These are phyloP conservation scores for Monopis laevigella DNA, from an alignment of 2,888 invertebrate species.

Conservation along the genomic window DNA sequence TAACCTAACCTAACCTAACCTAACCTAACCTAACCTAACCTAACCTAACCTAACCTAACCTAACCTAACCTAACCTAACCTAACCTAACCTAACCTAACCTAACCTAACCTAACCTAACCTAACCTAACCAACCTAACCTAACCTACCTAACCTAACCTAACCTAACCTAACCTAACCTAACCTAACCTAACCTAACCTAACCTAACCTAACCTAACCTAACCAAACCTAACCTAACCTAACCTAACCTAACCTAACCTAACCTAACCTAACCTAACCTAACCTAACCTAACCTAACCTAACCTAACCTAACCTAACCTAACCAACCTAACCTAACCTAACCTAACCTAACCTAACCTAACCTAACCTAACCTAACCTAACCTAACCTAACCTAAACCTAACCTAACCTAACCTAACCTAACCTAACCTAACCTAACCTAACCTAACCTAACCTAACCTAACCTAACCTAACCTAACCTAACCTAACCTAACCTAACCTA, in stretches of 20 bases:
- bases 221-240: conserved; percentile 23
- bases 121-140: no score
- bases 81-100: conserved; percentile 21
- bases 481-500: conserved; percentile 16
- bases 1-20: conserved; percentile 14
- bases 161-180: conserved; percentile 24
- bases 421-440: conserved; percentile 21
- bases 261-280: conserved; percentile 23
- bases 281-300: conserved; percentile 23
- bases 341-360: conserved; percentile 16
- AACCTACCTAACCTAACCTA: conserved; percentile 21
- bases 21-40: conserved; percentile 15
- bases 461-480: conserved; percentile 17
- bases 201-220: conserved; percentile 22
- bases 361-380: conserved; percentile 16
- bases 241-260: conserved; percentile 24
- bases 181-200: conserved; percentile 23
- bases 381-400: conserved; percentile 12
- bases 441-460: conserved; percentile 20
- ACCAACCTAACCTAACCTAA: conserved; percentile 12
- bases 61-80: conserved; percentile 15
- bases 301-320: conserved; percentile 19
- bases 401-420: conserved; percentile 10
- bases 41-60: conserved; percentile 12
- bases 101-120: conserved; percentile 22